These are phyloP conservation scores for Chrysolina oricalcia DNA, from an alignment of 2,888 invertebrate genomes.

Conservation along the genomic window DNA sequence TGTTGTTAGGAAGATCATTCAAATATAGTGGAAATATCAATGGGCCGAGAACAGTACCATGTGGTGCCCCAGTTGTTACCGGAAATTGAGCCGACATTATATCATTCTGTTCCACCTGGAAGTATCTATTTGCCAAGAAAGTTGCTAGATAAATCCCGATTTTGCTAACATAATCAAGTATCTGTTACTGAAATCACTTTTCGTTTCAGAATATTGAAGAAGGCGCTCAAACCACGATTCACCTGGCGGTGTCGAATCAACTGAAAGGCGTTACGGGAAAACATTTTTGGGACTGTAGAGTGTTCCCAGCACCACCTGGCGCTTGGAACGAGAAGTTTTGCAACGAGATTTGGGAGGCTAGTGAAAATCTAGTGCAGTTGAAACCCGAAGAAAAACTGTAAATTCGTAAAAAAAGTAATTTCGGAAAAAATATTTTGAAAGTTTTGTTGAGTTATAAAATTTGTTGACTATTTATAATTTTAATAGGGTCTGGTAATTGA, in stretches of 20 bases:
- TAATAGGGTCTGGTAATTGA: no score
- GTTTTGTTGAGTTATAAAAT: no score
- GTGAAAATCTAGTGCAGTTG: slow-evolving; percentile 82
- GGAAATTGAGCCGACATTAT: no score
- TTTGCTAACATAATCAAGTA: not conserved
- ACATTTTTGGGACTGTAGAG: slow-evolving; percentile 85
- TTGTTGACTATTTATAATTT: no score
- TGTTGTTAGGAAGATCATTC: no score
- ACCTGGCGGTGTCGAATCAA: slow-evolving; percentile 84
- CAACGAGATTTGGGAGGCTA: slow-evolving; percentile 88
- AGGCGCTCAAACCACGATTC: slow-evolving; percentile 87
- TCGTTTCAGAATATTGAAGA: slow-evolving; percentile 80
- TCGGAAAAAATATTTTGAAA: no score
- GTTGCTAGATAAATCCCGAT: no score
- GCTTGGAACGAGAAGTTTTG: slow-evolving; percentile 73
- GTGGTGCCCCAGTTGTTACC: no score
- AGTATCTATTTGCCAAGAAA: no score
- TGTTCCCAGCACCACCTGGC: slow-evolving; percentile 62
- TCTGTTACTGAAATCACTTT: not conserved
- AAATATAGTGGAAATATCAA: no score
- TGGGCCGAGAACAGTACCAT: no score
- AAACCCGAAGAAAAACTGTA: slow-evolving; percentile 75
- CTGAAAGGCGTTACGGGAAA: slow-evolving; percentile 82
- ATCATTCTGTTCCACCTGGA: no score
- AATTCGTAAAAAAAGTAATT: not conserved